phyloP scores from a whole-genome alignment of 2,888 invertebrate genomes.

The Ectemnius lituratus region DNA sequence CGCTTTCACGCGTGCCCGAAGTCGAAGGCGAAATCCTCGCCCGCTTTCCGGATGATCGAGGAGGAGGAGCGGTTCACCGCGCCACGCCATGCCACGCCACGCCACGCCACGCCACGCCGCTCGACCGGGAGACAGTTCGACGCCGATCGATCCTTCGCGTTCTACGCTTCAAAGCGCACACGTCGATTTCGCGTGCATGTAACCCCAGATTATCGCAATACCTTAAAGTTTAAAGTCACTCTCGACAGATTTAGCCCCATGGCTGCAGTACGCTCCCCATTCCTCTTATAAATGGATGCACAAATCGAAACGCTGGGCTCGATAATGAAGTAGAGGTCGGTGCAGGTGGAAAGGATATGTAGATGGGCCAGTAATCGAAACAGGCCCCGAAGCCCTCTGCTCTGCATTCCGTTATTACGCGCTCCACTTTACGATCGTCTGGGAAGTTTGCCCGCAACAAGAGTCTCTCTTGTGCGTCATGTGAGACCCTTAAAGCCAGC shows the following conservation, averaged over 20 bases:
- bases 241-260: no score
- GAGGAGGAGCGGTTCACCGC: neutral
- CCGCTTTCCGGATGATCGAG: neutral
- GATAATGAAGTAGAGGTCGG: constrained; percentile 25
- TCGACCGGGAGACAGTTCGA: no score
- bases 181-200: no score
- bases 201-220: no score
- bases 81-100: no score
- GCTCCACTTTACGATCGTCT: constrained; percentile 58
- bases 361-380: constrained; percentile 37
- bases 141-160: no score
- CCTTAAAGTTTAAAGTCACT: no score
- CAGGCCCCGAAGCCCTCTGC: constrained; percentile 51
- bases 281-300: no score
- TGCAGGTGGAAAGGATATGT: constrained; percentile 2
- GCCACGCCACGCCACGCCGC: no score
- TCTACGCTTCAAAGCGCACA: no score
- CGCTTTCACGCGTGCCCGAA: constrained; percentile 51
- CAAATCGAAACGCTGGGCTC: neutral
- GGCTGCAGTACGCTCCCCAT: no score
- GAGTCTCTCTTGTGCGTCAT: constrained; percentile 17
- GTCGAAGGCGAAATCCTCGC: constrained; percentile 21
- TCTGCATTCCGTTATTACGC: constrained; percentile 63
- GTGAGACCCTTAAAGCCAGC: neutral
- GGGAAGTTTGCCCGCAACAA: constrained; percentile 37